phyloP scores from a whole-genome alignment of 2,888 invertebrate species.

The Protophormia terraenovae region DNA sequence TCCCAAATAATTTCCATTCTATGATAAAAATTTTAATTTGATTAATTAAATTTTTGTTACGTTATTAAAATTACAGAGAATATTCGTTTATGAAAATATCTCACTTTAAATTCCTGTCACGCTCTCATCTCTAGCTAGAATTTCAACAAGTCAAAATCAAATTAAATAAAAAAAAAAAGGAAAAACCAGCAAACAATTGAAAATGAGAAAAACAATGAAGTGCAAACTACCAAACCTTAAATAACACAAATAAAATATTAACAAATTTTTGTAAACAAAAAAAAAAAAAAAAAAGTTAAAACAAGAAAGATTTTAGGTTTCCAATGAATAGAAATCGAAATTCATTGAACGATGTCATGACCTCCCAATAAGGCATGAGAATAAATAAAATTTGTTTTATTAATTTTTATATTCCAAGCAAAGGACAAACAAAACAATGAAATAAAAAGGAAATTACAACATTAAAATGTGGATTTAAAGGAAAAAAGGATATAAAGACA shows the following conservation, averaged over 20 bases:
- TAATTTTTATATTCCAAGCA: neutral
- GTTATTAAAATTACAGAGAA: too few species aligned
- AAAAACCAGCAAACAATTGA: neutral
- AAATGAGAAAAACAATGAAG: slow-evolving; percentile 37
- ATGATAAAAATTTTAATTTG: too few species aligned
- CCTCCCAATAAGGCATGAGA: slow-evolving; percentile 47
- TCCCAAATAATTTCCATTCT: too few species aligned
- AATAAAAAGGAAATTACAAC: slow-evolving; percentile 4
- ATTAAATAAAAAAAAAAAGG: neutral
- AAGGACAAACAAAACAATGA: neutral
- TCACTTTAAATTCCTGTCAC: slow-evolving; percentile 2
- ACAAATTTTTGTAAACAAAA: slow-evolving; percentile 13
- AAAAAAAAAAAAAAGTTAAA: neutral
- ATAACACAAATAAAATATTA: slow-evolving; percentile 24
- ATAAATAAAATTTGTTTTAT: neutral
- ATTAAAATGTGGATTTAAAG: neutral
- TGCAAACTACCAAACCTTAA: slow-evolving; percentile 57
- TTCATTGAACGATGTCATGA: slow-evolving; percentile 54
- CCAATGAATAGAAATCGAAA: slow-evolving; percentile 15
- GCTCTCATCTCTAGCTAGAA: neutral
- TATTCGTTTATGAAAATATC: too few species aligned
- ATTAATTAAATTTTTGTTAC: too few species aligned
- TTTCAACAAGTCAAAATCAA: neutral
- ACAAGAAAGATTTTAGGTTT: neutral
- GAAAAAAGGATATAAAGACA: slow-evolving; percentile 33